These are phyloP conservation scores for Hydra vulgaris DNA, from an alignment of 30 jellyfish, hydroid and myxozoan genomes.

Conservation along the genomic window DNA sequence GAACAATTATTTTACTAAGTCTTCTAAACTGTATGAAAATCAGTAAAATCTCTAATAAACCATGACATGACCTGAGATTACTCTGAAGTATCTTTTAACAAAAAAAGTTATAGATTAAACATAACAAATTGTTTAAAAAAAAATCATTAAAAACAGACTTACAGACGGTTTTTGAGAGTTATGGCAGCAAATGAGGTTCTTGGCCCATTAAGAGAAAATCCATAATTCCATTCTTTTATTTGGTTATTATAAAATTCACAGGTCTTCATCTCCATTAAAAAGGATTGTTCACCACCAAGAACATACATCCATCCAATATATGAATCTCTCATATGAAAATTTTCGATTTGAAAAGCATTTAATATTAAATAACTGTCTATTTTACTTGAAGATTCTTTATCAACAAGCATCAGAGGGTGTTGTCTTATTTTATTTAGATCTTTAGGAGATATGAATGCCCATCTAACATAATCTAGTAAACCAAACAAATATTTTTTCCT, in stretches of 20 bases:
- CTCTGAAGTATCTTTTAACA: too few species aligned
- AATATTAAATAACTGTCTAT: neutral
- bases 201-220: constrained; percentile 53
- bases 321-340: constrained; percentile 37
- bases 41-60: too few species aligned
- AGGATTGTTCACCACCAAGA: constrained; percentile 82
- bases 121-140: too few species aligned
- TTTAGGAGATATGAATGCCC: constrained; percentile 45
- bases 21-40: too few species aligned
- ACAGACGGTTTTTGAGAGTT: constrained; percentile 37
- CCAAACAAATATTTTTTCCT: constrained; percentile 15
- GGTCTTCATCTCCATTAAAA: constrained; percentile 48
- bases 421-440: constrained; percentile 18
- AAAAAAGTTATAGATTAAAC: too few species aligned
- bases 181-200: constrained; percentile 82
- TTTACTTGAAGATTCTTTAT: neutral
- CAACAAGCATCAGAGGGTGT: neutral
- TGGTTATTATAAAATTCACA: constrained; percentile 42
- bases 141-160: too few species aligned
- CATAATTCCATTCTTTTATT: constrained; percentile 39
- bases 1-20: too few species aligned
- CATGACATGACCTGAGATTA: too few species aligned
- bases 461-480: constrained; percentile 30
- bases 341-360: neutral
- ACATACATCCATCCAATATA: constrained; percentile 65